Evolutionary conservation across 2,888 invertebrate genomes (phyloP).

Genomic region (Drosophila rubida): DNA sequence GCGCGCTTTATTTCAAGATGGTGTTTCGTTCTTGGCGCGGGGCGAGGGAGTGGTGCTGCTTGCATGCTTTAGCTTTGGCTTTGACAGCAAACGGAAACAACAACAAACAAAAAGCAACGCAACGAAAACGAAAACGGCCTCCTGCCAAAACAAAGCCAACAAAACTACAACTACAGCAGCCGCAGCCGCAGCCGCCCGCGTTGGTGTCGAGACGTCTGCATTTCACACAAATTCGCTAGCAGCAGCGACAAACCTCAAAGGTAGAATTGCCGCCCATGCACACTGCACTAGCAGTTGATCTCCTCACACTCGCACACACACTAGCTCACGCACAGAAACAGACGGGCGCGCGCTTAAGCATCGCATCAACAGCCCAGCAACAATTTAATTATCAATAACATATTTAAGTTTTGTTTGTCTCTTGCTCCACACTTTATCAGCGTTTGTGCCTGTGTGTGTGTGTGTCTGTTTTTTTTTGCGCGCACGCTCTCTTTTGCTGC

Average conservation of each 20-base stretch:
- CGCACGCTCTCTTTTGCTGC: conserved; percentile 58
- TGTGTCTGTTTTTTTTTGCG: conserved; percentile 36
- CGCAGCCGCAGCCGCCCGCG: background rate
- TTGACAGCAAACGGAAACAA: conserved; percentile 16
- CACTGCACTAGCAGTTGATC: conserved; percentile 25
- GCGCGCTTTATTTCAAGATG: conserved; percentile 58
- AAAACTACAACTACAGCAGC: conserved; percentile 2
- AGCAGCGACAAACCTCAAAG: conserved; percentile 35
- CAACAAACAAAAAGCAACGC: conserved; percentile 15
- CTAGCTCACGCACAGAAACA: background rate
- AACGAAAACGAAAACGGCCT: conserved; percentile 55
- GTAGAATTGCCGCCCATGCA: conserved; percentile 35
- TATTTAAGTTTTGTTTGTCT: conserved; percentile 60
- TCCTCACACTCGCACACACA: conserved; percentile 7
- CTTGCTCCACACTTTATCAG: conserved; percentile 12
- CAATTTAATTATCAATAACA: conserved; percentile 74
- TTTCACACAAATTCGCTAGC: conserved; percentile 42
- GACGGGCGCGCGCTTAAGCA: conserved; percentile 4
- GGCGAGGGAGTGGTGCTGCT: background rate
- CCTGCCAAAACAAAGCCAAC: conserved; percentile 22
- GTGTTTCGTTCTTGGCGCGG: conserved; percentile 32
- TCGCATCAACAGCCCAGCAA: conserved; percentile 31
- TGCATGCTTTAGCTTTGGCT: conserved; percentile 22
- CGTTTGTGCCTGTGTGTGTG: conserved; percentile 8
- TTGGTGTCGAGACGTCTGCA: conserved; percentile 48